Evolutionary conservation across 2,888 invertebrate genomes (phyloP), one percentile per base, ranked within the genome.

Genomic region (Scaptomyza reducta): DNA sequence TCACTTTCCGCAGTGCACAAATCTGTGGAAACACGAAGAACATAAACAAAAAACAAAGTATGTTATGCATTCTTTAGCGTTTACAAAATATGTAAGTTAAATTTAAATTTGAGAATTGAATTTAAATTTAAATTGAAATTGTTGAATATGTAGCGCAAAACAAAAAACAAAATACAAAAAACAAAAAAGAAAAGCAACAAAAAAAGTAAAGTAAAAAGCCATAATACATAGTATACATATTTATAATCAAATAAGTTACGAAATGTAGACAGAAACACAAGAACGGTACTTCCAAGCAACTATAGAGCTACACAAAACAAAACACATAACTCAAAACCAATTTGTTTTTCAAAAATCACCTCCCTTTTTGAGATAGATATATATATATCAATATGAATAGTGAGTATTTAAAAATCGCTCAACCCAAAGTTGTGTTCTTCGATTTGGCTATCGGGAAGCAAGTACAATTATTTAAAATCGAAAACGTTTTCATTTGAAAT

Each of bases 271-370:
- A 53, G 44, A 47, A 31, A 64, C 54, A 54, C 57, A 61, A 58
- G 47, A 67, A 74, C 81, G 84, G 75, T 86, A 85, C 84, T 85
- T 87, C 84, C 84, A 85, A 81, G 81, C 81, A 86, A 84, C 84
- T 81, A 84, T 79, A 84, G 74, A 84, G 84, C 84, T 84, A 84
- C 77, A 44, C 22, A 22, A 18, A 50, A 59, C 46, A 58, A 55
- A 16, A 46, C 38, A 59, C 14, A 42, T 67, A 64, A 51, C 40
- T 50, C 44, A 54, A 38, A 14, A 46, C 44, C 2, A n/a, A 35
- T 38, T 44, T 57, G 22, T 62, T 57, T 41, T 62, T 35, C 31
- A 31, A 38, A 22, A 22, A 22, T 22, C 22, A 22, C 38, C 31
- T 71, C 60, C 22, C 49, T 49, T 45, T 22, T 29, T 53, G 13